Conservation (phyloP, 92 coral and sea anemone genomes). For the Micromussa lordhowensis region DNA sequence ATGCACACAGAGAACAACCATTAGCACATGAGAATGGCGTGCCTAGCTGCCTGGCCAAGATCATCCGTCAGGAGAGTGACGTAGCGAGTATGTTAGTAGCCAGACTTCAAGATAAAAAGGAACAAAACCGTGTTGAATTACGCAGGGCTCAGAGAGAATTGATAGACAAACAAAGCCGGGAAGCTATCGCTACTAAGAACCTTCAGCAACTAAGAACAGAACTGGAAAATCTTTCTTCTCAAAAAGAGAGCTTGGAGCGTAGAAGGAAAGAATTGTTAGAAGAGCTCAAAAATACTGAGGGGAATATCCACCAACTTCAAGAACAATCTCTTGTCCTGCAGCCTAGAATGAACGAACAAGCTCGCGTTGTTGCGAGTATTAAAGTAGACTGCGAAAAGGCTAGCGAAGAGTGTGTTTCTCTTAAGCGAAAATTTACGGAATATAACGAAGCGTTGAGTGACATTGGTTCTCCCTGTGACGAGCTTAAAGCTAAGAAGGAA, state of each 20-base stretch:
- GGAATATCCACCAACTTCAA: constrained; percentile 28
- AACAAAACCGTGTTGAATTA: constrained; percentile 40
- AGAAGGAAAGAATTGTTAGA: constrained; percentile 41
- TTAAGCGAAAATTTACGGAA: constrained; percentile 63
- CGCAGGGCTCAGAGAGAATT: constrained; percentile 39
- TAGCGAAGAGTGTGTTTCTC: constrained; percentile 27
- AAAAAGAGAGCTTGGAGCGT: constrained; percentile 12
- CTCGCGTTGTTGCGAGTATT: constrained; percentile 21
- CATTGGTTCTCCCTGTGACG: constrained; percentile 27
- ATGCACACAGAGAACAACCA: not conserved
- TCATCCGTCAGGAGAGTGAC: constrained; percentile 62
- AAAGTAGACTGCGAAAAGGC: constrained; percentile 38
- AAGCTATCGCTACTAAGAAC: constrained; percentile 18
- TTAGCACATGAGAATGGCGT: constrained; percentile 14
- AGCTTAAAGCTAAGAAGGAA: constrained; percentile 19
- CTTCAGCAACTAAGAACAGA: constrained; percentile 46
- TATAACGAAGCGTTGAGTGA: constrained; percentile 64
- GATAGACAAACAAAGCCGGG: constrained; percentile 37
- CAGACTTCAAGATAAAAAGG: constrained; percentile 63
- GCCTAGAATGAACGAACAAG: constrained; percentile 23
- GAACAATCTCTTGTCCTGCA: constrained; percentile 31
- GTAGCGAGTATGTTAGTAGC: constrained; percentile 58
- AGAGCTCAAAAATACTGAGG: constrained; percentile 41
- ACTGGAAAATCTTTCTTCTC: constrained; percentile 27
- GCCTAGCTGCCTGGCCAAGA: constrained; percentile 52